phyloP scores from a whole-genome alignment of 2,797 vertebrate species.

The Lycodopsis pacificus region DNA sequence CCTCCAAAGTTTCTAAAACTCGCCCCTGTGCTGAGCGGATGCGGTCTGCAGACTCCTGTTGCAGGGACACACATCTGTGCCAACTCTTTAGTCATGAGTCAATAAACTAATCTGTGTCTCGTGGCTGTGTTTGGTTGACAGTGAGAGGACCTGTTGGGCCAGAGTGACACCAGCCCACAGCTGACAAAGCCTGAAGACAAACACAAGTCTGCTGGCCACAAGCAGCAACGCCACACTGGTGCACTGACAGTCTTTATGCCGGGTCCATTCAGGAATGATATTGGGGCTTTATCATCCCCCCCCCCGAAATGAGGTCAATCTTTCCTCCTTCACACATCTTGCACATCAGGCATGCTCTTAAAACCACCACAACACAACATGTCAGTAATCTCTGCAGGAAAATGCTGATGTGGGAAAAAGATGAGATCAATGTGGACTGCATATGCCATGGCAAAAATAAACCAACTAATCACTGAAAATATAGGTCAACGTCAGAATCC shows the following conservation, averaged over 20 bases:
- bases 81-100: conserved; percentile 37
- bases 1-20: conserved; percentile 23
- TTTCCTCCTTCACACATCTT: conserved; percentile 1
- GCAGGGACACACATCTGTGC: conserved; percentile 3
- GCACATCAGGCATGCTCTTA: neutral
- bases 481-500: neutral
- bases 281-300: conserved; percentile 36
- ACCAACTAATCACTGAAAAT: neutral
- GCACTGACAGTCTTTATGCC: conserved; percentile 25
- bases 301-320: conserved; percentile 49
- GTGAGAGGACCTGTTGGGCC: conserved; percentile 63
- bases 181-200: conserved; percentile 25
- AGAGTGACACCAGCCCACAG: conserved; percentile 26
- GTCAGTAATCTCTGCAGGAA: neutral
- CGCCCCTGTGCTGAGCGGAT: neutral
- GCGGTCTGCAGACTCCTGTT: neutral
- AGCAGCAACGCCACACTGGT: conserved; percentile 16
- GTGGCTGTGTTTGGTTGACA: neutral
- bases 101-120: conserved; percentile 31
- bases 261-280: conserved; percentile 34
- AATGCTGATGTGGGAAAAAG: conserved; percentile 7
- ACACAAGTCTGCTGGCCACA: conserved; percentile 29
- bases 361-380: conserved; percentile 2
- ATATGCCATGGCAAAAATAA: neutral
- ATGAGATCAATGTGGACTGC: conserved; percentile 2